Evolutionary conservation across 2,797 vertebrate genomes (phyloP).

Genomic region (Spheniscus humboldti): DNA sequence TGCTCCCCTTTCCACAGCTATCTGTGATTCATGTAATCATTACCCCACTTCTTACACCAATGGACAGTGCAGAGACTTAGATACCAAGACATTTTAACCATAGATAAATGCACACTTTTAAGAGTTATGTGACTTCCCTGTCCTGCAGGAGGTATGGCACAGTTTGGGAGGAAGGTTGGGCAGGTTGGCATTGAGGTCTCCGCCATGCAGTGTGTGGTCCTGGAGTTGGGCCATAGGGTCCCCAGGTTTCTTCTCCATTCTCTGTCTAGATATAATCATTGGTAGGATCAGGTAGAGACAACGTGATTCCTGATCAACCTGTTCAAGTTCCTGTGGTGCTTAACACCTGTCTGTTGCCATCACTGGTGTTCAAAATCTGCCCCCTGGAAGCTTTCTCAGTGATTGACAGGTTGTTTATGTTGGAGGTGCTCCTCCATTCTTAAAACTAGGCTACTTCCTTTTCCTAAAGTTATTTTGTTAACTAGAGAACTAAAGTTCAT

Average conservation of each 20-base stretch:
- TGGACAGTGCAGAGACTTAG: not conserved
- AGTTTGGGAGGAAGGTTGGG: not conserved
- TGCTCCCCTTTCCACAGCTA: not conserved
- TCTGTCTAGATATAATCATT: not conserved
- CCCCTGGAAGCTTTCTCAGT: not conserved
- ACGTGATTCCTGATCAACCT: fast-evolving
- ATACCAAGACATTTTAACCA: not conserved
- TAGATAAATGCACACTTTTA: not conserved
- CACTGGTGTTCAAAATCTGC: not conserved
- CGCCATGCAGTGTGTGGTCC: not conserved
- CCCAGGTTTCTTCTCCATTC: not conserved
- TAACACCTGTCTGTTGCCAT: not conserved
- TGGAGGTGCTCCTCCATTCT: not conserved
- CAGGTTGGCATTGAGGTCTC: not conserved
- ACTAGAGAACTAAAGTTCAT: not conserved
- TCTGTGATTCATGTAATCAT: not conserved
- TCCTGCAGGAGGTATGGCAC: not conserved
- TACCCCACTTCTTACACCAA: not conserved
- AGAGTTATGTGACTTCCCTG: not conserved
- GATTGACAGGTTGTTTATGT: not conserved
- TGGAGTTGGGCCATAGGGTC: not conserved
- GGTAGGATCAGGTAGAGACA: not conserved
- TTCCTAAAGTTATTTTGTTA: not conserved
- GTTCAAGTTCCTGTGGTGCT: fast-evolving
- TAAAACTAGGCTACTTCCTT: not conserved